A percentile compares a stretch with the other conserved stretches of the same genome.
Evolutionary conservation across 1,140 invertebrate species (phyloP).

Genomic region (Pteromalus puparum): DNA sequence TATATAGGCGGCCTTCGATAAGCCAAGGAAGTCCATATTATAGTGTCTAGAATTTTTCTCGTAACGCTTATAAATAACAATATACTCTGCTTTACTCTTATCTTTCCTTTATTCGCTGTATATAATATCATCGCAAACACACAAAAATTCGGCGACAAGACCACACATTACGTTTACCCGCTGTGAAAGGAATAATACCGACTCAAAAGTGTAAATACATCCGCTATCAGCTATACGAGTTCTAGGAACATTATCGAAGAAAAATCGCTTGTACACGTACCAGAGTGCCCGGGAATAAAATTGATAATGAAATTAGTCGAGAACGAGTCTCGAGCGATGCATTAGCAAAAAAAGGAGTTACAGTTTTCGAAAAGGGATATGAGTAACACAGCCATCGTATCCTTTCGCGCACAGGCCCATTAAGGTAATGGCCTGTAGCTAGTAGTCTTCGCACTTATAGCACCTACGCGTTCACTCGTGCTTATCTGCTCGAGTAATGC

Average conservation of each 20-base stretch:
- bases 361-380: not conserved
- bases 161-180: too few relatives aligned
- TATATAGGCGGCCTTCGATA: not conserved
- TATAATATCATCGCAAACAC: too few relatives aligned
- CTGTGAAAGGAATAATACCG: not conserved
- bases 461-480: not conserved
- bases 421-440: too few relatives aligned
- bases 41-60: not conserved
- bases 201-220: not conserved
- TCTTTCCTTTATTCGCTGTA: too few relatives aligned
- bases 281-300: not conserved
- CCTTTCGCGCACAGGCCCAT: not conserved
- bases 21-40: too few relatives aligned
- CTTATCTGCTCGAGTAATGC: not conserved
- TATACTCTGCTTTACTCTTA: too few relatives aligned
- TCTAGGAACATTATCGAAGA: not conserved
- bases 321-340: not conserved
- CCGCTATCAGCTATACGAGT: not conserved
- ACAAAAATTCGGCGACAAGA: too few relatives aligned
- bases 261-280: not conserved
- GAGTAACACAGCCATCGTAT: not conserved
- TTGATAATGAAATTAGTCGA: constrained; percentile 29
- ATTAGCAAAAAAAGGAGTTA: not conserved
- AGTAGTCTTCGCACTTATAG: not conserved
- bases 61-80: too few relatives aligned